Conservation (phyloP, 2,888 invertebrate genomes). For the Parasteatoda lunata region DNA sequence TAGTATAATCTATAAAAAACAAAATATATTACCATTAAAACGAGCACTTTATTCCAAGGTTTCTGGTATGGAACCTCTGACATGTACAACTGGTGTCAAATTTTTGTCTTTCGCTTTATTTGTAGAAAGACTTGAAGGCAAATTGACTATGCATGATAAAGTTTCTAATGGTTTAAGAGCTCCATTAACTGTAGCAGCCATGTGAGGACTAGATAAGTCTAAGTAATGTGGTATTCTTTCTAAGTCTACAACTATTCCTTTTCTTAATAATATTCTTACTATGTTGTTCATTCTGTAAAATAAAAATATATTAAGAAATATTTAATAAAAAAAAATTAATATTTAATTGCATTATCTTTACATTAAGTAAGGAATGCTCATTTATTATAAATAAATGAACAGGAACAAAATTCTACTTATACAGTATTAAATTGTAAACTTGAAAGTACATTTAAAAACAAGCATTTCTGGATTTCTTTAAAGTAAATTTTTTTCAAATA, state of each 20-base stretch:
- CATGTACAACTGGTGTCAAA: constrained; percentile 47
- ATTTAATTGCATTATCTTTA: too few species aligned
- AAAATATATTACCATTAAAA: constrained; percentile 46
- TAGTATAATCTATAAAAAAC: too few species aligned
- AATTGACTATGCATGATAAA: constrained; percentile 84
- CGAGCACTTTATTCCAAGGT: constrained; percentile 69
- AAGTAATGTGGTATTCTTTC: constrained; percentile 86
- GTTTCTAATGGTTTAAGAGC: constrained; percentile 87
- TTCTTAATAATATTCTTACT: constrained; percentile 82
- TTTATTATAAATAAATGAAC: too few species aligned
- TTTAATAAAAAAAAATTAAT: too few species aligned
- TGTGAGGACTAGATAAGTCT: constrained; percentile 86
- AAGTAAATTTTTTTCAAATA: too few species aligned
- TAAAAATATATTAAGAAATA: too few species aligned
- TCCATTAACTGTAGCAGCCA: constrained; percentile 84
- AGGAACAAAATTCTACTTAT: too few species aligned
- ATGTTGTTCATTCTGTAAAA: constrained; percentile 82
- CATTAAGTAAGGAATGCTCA: too few species aligned
- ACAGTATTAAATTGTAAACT: too few species aligned
- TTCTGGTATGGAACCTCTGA: constrained; percentile 66
- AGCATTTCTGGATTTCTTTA: too few species aligned
- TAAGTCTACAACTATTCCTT: constrained; percentile 85
- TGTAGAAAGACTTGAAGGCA: constrained; percentile 72
- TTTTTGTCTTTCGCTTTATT: constrained; percentile 52
- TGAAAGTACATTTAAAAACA: too few species aligned